phyloP scores from a whole-genome alignment of 2,888 invertebrate species.

The Protodeltote pygarga region DNA sequence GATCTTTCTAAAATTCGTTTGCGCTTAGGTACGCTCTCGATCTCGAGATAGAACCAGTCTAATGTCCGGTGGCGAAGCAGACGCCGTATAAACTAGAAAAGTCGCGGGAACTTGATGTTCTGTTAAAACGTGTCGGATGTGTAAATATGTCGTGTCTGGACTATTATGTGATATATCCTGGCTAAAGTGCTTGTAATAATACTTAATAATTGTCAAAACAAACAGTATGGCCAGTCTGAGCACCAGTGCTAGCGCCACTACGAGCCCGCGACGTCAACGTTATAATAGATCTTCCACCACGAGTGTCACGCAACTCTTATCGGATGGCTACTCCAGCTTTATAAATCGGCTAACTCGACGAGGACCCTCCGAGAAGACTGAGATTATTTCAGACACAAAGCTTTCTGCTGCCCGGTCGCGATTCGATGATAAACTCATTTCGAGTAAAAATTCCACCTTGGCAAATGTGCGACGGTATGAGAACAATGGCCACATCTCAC shows the following conservation, averaged over 20 bases:
- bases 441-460: conserved; percentile 72
- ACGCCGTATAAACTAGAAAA: conserved; percentile 56
- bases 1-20: conserved; percentile 84
- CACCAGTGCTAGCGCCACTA: conserved; percentile 71
- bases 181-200: conserved; percentile 66
- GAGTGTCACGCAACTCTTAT: conserved; percentile 94
- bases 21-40: conserved; percentile 80
- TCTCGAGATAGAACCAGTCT: conserved; percentile 77
- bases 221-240: conserved; percentile 73
- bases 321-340: conserved; percentile 95
- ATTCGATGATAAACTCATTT: conserved; percentile 77
- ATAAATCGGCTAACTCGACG: conserved; percentile 93
- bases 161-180: conserved; percentile 74
- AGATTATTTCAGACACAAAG: conserved; percentile 74
- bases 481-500: conserved; percentile 76
- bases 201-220: conserved; percentile 39
- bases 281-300: conserved; percentile 92
- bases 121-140: conserved; percentile 49
- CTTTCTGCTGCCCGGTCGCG: conserved; percentile 68
- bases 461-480: conserved; percentile 79
- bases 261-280: conserved; percentile 88
- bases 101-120: conserved; percentile 40
- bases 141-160: conserved; percentile 72
- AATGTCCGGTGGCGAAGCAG: conserved; percentile 68
- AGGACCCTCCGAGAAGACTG: conserved; percentile 91